Evolutionary conservation across 2,113 vertebrate species (phyloP).

Genomic region (Charadrius vociferus): DNA sequence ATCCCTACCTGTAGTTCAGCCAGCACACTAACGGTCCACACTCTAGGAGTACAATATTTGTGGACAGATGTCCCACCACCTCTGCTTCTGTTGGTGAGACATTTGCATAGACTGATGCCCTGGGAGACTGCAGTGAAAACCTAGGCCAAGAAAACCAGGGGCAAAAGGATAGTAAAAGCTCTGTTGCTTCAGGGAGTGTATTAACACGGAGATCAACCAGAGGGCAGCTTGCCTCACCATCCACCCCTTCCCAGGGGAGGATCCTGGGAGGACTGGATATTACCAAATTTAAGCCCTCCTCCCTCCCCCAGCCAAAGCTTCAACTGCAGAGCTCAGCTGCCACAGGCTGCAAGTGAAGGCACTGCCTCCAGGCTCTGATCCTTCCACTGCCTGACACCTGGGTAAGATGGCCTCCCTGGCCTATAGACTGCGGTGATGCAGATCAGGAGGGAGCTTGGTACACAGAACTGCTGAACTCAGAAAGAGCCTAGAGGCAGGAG

Average conservation of each 20-base stretch:
- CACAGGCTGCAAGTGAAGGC: not conserved
- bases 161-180: not conserved
- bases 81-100: not conserved
- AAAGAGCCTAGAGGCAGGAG: not conserved
- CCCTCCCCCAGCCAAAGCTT: not conserved
- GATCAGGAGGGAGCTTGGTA: not conserved
- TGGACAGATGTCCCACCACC: not conserved
- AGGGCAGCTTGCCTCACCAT: not conserved
- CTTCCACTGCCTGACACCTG: not conserved
- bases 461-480: not conserved
- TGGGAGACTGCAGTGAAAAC: not conserved
- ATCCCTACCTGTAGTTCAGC: not conserved
- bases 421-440: too few relatives aligned
- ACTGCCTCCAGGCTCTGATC: not conserved
- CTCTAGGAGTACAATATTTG: not conserved
- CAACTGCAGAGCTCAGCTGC: not conserved
- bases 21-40: not conserved
- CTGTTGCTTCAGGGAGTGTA: not conserved
- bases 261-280: not conserved
- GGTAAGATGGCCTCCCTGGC: not conserved
- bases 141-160: not conserved
- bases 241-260: not conserved
- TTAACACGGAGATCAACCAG: not conserved
- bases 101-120: not conserved
- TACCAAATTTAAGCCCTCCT: not conserved